Evolutionary conservation across 2,888 invertebrate species (phyloP).

Genomic region (Hemicrepidius hirtus): DNA sequence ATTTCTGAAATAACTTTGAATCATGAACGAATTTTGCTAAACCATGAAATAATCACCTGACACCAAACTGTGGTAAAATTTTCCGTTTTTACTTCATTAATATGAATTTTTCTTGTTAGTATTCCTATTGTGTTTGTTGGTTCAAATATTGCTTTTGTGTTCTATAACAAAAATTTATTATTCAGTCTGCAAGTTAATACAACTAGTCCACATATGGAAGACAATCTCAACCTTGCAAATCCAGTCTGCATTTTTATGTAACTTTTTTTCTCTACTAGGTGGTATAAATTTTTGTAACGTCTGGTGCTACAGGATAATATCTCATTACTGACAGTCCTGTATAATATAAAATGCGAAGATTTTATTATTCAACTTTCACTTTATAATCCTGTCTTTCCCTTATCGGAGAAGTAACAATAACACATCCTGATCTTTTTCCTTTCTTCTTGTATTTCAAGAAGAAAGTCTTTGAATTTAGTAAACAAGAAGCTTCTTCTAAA

Average conservation of each 20-base stretch:
- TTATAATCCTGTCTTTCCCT: neutral
- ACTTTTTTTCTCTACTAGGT: neutral
- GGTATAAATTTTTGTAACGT: neutral
- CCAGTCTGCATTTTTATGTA: slow-evolving; percentile 21
- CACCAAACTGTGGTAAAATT: no score
- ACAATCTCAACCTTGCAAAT: slow-evolving; percentile 16
- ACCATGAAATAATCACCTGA: no score
- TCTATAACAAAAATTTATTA: neutral
- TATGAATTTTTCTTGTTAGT: neutral
- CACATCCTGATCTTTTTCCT: no score
- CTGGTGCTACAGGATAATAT: slow-evolving; percentile 5
- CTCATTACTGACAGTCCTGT: neutral
- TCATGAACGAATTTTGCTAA: no score
- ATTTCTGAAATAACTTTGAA: no score
- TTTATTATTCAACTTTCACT: slow-evolving; percentile 13
- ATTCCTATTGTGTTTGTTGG: neutral
- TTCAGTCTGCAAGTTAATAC: neutral
- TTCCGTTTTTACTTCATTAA: neutral
- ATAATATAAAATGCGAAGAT: neutral
- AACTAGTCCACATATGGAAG: slow-evolving; percentile 14
- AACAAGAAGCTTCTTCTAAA: neutral
- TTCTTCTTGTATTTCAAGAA: no score
- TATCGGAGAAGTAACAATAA: neutral
- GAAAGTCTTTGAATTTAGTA: neutral
- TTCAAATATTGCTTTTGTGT: neutral